These are phyloP conservation scores for Cryptotermes secundus DNA, from an alignment of 1,140 invertebrate species.

Conservation along the genomic window DNA sequence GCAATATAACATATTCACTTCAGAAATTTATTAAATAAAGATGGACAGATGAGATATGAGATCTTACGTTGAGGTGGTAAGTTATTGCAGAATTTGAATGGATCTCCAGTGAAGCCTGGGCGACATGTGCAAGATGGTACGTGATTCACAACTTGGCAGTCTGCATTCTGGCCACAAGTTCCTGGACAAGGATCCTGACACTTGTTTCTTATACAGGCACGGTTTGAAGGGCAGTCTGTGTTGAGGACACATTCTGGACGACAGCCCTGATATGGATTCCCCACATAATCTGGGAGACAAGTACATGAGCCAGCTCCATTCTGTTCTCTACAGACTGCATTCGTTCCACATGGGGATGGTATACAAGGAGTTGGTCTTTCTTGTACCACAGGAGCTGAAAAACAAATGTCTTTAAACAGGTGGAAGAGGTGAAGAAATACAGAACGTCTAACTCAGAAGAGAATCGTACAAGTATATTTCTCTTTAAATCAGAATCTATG, in stretches of 20 bases:
- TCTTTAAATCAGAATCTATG: too few species aligned
- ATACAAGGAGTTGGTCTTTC: conserved; percentile 38
- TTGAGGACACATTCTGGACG: conserved; percentile 60
- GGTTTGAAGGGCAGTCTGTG: conserved; percentile 55
- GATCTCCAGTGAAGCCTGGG: conserved; percentile 60
- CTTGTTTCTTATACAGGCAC: conserved; percentile 61
- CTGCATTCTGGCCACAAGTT: conserved; percentile 62
- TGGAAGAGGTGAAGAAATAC: too few species aligned
- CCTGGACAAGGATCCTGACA: conserved; percentile 63
- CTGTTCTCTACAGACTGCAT: conserved; percentile 49
- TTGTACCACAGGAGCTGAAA: conserved; percentile 38
- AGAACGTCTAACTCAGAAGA: too few species aligned
- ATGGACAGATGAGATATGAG: too few species aligned
- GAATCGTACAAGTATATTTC: too few species aligned
- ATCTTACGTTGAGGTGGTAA: conserved; percentile 51
- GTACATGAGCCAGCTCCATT: conserved; percentile 47
- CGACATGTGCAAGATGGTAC: conserved; percentile 65
- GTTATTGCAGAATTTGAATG: conserved; percentile 57
- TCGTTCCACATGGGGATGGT: conserved; percentile 59
- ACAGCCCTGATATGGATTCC: conserved; percentile 57
- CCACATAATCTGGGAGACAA: conserved; percentile 56
- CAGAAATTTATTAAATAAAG: too few species aligned
- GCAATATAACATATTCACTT: too few species aligned
- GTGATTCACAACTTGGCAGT: conserved; percentile 63
- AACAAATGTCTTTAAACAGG: too few species aligned